Conservation (phyloP, 2,888 invertebrate genomes). For the Monochamus alternatus region DNA sequence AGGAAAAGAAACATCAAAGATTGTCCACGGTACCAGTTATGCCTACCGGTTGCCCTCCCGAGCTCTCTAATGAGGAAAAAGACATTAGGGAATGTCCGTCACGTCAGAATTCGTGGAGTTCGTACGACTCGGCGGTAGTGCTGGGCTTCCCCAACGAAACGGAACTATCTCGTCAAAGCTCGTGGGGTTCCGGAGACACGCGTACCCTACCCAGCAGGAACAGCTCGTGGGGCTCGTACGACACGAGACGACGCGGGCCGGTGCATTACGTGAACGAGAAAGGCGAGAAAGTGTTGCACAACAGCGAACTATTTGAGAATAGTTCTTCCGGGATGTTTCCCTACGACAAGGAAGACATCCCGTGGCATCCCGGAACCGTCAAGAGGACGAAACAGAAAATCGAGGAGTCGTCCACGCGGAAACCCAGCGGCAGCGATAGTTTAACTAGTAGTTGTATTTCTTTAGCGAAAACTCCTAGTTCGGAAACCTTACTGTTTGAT, state of each 20-base stretch:
- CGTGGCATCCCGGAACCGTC: slow-evolving; percentile 81
- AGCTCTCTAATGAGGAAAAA: slow-evolving; percentile 57
- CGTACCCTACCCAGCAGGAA: slow-evolving; percentile 78
- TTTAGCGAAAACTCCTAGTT: slow-evolving; percentile 66
- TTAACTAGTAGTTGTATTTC: slow-evolving; percentile 51
- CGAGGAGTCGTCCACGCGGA: slow-evolving; percentile 73
- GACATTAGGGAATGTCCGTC: slow-evolving; percentile 73
- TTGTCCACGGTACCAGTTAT: slow-evolving; percentile 66
- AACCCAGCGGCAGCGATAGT: slow-evolving; percentile 49
- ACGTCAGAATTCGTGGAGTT: slow-evolving; percentile 85
- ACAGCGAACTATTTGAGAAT: slow-evolving; percentile 55
- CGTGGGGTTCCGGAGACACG: slow-evolving; percentile 87
- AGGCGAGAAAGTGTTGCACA: slow-evolving; percentile 60
- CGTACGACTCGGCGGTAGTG: slow-evolving; percentile 84
- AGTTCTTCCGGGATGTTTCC: slow-evolving; percentile 73
- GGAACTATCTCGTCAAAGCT: slow-evolving; percentile 82
- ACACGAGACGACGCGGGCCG: slow-evolving; percentile 72
- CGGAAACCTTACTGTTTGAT: slow-evolving; percentile 63
- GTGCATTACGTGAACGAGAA: slow-evolving; percentile 66
- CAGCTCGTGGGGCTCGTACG: slow-evolving; percentile 83
- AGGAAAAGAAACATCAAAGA: slow-evolving; percentile 73
- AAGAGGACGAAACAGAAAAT: slow-evolving; percentile 81
- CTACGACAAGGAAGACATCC: slow-evolving; percentile 76
- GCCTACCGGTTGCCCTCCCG: slow-evolving; percentile 62
- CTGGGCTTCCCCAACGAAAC: slow-evolving; percentile 73